phyloP scores from a whole-genome alignment of 2,888 invertebrate species.

The Periphyllus acericola region DNA sequence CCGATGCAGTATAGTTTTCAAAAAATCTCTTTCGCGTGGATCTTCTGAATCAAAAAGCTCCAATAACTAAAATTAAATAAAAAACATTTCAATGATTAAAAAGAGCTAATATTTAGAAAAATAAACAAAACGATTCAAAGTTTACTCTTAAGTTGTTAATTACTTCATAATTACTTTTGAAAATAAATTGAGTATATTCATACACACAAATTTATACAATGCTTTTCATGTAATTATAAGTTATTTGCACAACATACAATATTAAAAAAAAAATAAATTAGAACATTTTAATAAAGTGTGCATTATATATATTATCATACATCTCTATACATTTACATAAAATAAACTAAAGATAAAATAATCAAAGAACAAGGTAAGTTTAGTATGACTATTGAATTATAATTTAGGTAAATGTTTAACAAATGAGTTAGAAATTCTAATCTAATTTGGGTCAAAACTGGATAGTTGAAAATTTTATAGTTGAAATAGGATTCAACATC shows the following conservation, averaged over 20 bases:
- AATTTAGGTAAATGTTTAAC: background rate
- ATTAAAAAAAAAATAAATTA: too few species aligned
- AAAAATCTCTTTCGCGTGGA: constrained; percentile 94
- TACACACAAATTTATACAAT: too few species aligned
- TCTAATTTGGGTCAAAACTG: background rate
- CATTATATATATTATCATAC: background rate
- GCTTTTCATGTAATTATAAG: too few species aligned
- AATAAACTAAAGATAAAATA: background rate
- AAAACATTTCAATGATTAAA: constrained; percentile 39
- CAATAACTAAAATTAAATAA: constrained; percentile 74
- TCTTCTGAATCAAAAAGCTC: constrained; percentile 98
- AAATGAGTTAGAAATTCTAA: background rate
- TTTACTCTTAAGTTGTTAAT: background rate
- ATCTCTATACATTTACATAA: background rate
- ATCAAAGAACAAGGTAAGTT: background rate
- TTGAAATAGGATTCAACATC: background rate
- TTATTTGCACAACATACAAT: too few species aligned
- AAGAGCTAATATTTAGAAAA: background rate
- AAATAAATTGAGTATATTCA: too few species aligned
- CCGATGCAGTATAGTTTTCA: constrained; percentile 97
- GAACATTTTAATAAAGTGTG: too few species aligned
- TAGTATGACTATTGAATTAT: background rate
- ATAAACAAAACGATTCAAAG: background rate
- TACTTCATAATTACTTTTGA: too few species aligned
- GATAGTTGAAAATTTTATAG: background rate